Evolutionary conservation across 1,140 invertebrate species (phyloP).

Genomic region (Conopomorpha cramerella): DNA sequence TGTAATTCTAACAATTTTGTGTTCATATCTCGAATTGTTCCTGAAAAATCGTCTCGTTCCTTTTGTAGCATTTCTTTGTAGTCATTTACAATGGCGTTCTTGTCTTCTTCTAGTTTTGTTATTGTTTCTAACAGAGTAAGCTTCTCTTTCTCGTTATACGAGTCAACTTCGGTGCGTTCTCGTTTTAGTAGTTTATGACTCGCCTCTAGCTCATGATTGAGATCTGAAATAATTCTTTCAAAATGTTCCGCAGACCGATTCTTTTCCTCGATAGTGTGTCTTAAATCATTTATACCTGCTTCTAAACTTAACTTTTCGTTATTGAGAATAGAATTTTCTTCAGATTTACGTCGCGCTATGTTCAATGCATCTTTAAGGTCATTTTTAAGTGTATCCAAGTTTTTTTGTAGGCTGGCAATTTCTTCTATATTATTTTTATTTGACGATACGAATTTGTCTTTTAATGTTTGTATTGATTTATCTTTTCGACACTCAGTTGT

Average conservation of each 20-base stretch:
- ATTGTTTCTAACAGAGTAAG: constrained; percentile 24
- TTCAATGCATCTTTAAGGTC: constrained; percentile 17
- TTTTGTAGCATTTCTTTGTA: constrained; percentile 40
- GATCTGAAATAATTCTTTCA: too few species aligned
- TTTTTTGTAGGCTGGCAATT: too few species aligned
- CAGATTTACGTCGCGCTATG: constrained; percentile 13
- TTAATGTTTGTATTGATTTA: constrained; percentile 26
- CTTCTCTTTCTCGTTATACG: too few species aligned
- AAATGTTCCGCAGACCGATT: too few species aligned
- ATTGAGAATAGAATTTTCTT: constrained; percentile 21
- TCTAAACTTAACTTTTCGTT: constrained; percentile 22
- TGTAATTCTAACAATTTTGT: constrained; percentile 29
- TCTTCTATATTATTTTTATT: too few species aligned
- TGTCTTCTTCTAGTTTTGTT: constrained; percentile 43
- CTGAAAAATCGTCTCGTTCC: constrained; percentile 38
- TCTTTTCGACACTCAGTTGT: constrained; percentile 6
- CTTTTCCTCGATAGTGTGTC: too few species aligned
- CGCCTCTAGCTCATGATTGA: too few species aligned
- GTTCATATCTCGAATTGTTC: constrained; percentile 34
- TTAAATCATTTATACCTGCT: constrained; percentile 16
- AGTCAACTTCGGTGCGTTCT: too few species aligned
- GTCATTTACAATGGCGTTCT: constrained; percentile 30
- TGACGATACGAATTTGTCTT: too few species aligned
- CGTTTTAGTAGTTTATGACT: too few species aligned
- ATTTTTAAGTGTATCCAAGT: too few species aligned